phyloP scores from a whole-genome alignment of 2,113 vertebrate species.

The Neogobius melanostomus region DNA sequence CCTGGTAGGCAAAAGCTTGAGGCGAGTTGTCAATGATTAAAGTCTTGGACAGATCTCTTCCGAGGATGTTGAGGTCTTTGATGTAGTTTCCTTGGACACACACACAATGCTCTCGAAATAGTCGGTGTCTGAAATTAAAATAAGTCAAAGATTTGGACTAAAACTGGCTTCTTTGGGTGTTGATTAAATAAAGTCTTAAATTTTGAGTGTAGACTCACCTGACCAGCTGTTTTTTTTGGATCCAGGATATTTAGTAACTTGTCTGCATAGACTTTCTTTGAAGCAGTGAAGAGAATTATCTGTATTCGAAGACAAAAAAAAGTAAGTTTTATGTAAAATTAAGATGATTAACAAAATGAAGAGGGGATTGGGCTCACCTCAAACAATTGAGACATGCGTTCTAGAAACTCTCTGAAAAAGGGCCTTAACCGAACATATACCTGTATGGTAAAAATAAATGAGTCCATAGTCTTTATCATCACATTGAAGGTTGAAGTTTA shows the following conservation, averaged over 20 bases:
- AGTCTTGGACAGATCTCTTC: conserved; percentile 98
- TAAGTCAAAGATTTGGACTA: neutral
- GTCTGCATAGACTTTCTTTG: conserved; percentile 99
- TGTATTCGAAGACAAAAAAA: conserved; percentile 50
- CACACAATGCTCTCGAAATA: conserved; percentile 98
- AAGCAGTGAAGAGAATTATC: conserved; percentile 99
- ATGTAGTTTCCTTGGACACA: conserved; percentile 99
- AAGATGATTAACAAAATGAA: neutral
- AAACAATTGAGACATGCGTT: conserved; percentile 98
- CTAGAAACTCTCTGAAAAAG: conserved; percentile 98
- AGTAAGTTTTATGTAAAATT: neutral
- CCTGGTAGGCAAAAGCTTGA: conserved; percentile 99
- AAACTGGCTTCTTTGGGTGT: neutral
- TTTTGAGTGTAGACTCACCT: conserved; percentile 77
- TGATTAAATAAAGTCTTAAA: neutral
- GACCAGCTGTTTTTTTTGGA: conserved; percentile 96
- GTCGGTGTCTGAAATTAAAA: conserved; percentile 82
- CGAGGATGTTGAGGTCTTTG: conserved; percentile 97
- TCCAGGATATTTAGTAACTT: conserved; percentile 99
- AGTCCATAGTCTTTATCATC: neutral
- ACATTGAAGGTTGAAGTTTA: too few species aligned
- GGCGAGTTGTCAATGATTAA: conserved; percentile 99
- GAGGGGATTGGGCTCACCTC: conserved; percentile 81
- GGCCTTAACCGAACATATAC: conserved; percentile 97
- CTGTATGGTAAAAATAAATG: conserved; percentile 58